These are phyloP conservation scores for Augochlora pura DNA, from an alignment of 1,140 invertebrate species.

Conservation along the genomic window DNA sequence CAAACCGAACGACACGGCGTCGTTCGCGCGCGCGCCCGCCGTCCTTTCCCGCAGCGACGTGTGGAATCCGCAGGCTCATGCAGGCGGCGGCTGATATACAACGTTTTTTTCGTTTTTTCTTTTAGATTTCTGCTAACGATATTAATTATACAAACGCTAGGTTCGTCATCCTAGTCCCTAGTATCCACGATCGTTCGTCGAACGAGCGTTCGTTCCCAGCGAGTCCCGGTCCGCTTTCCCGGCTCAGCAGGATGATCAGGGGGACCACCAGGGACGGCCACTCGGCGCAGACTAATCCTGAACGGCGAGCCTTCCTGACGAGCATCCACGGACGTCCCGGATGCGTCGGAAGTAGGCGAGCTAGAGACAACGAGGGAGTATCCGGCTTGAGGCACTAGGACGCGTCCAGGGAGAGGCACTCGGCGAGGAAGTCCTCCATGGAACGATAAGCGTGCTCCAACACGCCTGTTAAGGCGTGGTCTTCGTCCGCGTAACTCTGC, in stretches of 20 bases:
- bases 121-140: constrained; percentile 33
- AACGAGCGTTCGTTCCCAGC: constrained; percentile 1
- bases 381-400: constrained; percentile 80
- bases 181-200: not conserved
- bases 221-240: not conserved
- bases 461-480: constrained; percentile 87
- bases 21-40: not conserved
- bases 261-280: not conserved
- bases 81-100: constrained; percentile 54
- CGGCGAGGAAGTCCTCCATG: constrained; percentile 91
- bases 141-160: constrained; percentile 62
- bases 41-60: constrained; percentile 51
- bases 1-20: constrained; percentile 13
- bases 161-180: constrained; percentile 28
- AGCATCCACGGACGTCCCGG: constrained; percentile 43
- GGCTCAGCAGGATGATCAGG: too few species aligned
- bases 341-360: constrained; percentile 70
- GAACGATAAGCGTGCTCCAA: constrained; percentile 91
- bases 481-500: constrained; percentile 92
- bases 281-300: constrained; percentile 22
- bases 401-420: constrained; percentile 91
- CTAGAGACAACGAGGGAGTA: constrained; percentile 75
- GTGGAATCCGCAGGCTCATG: constrained; percentile 53
- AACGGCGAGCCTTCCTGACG: constrained; percentile 19
- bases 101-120: constrained; percentile 16